These are phyloP conservation scores for Nomada hirtipes DNA, from an alignment of 2,888 invertebrate species.

Conservation along the genomic window DNA sequence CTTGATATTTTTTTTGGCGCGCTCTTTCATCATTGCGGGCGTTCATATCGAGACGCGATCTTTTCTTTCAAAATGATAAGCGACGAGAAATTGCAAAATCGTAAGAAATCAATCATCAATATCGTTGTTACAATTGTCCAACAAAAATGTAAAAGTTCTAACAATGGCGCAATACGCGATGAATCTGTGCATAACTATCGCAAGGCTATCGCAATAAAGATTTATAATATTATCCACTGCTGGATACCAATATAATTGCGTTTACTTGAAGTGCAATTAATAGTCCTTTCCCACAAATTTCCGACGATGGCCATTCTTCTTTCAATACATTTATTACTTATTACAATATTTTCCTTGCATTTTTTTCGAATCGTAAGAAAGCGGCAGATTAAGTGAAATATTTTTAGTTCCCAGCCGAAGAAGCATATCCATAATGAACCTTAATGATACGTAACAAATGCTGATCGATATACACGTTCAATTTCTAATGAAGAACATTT, in stretches of 20 bases:
- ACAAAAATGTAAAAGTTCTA: background rate
- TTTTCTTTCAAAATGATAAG: background rate
- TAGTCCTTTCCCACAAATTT: no score
- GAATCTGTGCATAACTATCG: background rate
- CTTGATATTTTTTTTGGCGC: background rate
- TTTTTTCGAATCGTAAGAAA: no score
- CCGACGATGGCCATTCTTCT: no score
- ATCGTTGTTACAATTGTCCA: background rate
- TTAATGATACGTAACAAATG: slow-evolving; percentile 10
- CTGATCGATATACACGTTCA: slow-evolving; percentile 17
- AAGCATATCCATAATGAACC: background rate
- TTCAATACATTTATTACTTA: no score
- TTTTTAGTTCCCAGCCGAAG: background rate
- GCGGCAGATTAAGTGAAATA: background rate
- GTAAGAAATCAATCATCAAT: background rate
- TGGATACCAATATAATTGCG: no score
- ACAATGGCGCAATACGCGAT: background rate
- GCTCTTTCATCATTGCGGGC: background rate
- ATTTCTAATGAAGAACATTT: slow-evolving; percentile 21
- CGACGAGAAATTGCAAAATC: background rate
- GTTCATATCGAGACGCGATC: background rate
- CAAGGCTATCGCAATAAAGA: no score
- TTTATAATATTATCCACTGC: no score
- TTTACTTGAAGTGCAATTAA: no score
- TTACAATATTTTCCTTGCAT: no score